Evolutionary conservation across 2,888 invertebrate species (phyloP), one percentile per base, ranked within the genome.

Genomic region (Tetrapedia diversipes): DNA sequence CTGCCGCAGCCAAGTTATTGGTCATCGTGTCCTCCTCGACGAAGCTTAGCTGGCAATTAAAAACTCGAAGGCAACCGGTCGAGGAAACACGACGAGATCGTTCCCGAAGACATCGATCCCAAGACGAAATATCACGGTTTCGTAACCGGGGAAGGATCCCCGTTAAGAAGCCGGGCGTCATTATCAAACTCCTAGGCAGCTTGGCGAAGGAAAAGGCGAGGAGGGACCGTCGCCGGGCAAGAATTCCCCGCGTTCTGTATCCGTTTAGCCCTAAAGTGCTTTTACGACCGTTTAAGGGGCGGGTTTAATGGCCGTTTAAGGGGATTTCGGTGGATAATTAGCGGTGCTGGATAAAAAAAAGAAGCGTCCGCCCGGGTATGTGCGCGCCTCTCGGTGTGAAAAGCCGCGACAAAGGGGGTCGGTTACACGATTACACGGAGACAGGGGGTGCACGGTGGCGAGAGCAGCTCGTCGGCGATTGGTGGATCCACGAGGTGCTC

Each of bases 261-360:
- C 84, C 84, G 84, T 86, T 86, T 86, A 85, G 80, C 64, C 79
- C 65, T 84, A 84, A 84, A 84, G 84, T 84, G 79, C 84, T 84
- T 84, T 84, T 68, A 84, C 80, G 82, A 80, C 73, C 77, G 82
- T 81, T 84, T 82, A 79, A 86, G 87, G 85, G 86, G 86, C 86
- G 86, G 84, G 85, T 88, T 88, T 89, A 90, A 90, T 89, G 90
- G 88, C 83, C 88, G 89, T 90, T 90, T 90, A 90, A 90, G 89
- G 89, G 90, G 90, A 90, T 90, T 90, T 90, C 82, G 82, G 84
- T 81, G 84, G 84, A 87, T 89, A 89, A 90, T 90, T 90, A 89
- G 86, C 86, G 82, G 82, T 75, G 79, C 77, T 64, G 70, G 67
- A 68, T 69, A 72, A 79, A 71, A 79, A n/a, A 80, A 77, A 77